These are phyloP conservation scores for Heliothis peltigera DNA, from an alignment of 2,888 invertebrate species.

Conservation along the genomic window DNA sequence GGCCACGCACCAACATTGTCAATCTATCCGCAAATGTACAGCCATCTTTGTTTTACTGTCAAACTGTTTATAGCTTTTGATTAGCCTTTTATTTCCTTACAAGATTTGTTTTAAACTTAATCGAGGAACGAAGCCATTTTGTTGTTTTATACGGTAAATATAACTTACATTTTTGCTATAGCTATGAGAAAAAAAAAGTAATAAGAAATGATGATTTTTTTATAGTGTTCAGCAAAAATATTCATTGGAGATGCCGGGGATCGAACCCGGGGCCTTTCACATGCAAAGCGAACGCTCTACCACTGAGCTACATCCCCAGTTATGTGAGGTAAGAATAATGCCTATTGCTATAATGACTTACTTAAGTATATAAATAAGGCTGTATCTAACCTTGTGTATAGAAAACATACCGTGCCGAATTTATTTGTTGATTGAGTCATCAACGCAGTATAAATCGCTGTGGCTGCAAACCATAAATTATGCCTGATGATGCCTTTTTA, in stretches of 20 bases:
- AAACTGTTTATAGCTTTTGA: slow-evolving; percentile 70
- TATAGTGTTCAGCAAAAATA: background rate
- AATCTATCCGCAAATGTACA: slow-evolving; percentile 80
- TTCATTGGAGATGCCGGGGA: slow-evolving; percentile 96
- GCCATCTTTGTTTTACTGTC: slow-evolving; percentile 77
- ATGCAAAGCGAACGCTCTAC: slow-evolving; percentile 99
- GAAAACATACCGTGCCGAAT: too few species aligned
- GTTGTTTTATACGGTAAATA: slow-evolving; percentile 93
- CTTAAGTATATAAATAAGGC: background rate
- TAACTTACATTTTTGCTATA: too few species aligned
- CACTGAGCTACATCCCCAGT: slow-evolving; percentile 96
- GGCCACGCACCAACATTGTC: slow-evolving; percentile 71
- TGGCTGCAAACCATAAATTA: too few species aligned
- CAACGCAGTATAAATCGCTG: too few species aligned
- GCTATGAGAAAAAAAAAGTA: too few species aligned
- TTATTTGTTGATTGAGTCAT: too few species aligned
- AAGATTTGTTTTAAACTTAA: slow-evolving; percentile 48
- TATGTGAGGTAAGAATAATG: background rate
- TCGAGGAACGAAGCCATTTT: background rate
- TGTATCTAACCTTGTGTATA: too few species aligned
- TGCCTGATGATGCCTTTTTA: too few species aligned
- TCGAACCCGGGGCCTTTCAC: slow-evolving; percentile 99
- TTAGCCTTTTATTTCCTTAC: slow-evolving; percentile 48
- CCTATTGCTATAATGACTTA: background rate
- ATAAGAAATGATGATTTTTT: too few species aligned